Evolutionary conservation across 2,113 vertebrate genomes (phyloP).

Genomic region (Bufo gargarizans): DNA sequence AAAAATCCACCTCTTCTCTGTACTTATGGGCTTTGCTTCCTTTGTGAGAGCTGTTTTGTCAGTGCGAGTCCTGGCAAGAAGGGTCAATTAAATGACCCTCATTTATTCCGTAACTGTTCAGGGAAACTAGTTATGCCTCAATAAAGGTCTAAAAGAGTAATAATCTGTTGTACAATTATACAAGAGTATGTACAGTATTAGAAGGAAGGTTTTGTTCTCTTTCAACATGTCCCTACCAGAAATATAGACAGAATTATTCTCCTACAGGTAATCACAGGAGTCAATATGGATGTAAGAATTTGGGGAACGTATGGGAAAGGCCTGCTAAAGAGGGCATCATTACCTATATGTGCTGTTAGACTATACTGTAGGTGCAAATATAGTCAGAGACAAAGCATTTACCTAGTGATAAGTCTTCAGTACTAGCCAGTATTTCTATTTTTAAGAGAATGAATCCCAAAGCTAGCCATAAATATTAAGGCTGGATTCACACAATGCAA

Average conservation of each 20-base stretch:
- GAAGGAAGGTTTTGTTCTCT: background rate
- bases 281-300: background rate
- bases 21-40: constrained; percentile 22
- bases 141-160: background rate
- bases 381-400: too few species aligned
- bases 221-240: background rate
- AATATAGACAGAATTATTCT: background rate
- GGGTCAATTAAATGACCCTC: constrained; percentile 21
- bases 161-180: constrained; percentile 6
- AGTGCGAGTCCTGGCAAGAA: constrained; percentile 32
- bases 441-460: too few species aligned
- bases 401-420: too few species aligned
- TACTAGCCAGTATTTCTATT: too few species aligned
- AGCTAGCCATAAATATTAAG: too few species aligned
- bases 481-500: too few species aligned
- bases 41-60: constrained; percentile 18
- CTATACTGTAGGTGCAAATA: too few species aligned
- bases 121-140: constrained; percentile 9
- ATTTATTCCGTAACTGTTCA: constrained; percentile 13
- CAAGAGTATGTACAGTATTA: background rate
- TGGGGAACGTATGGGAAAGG: background rate
- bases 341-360: too few species aligned
- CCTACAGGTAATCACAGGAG: background rate
- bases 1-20: constrained; percentile 26
- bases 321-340: too few species aligned